These are phyloP conservation scores for Merops nubicus DNA, from an alignment of 2,113 vertebrate species.

Conservation along the genomic window DNA sequence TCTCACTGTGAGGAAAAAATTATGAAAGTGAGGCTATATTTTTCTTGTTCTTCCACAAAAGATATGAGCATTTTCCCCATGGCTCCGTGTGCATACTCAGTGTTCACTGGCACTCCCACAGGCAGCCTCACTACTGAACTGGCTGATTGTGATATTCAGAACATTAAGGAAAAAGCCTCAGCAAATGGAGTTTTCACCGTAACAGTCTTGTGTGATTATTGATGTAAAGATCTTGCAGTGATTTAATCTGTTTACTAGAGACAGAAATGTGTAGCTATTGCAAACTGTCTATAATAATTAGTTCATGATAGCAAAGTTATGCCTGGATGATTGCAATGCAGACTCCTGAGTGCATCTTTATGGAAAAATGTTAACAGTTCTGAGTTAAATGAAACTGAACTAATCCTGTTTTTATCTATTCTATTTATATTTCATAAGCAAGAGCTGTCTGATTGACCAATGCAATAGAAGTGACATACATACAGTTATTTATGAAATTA, in stretches of 20 bases:
- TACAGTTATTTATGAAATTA: not conserved
- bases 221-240: conserved; percentile 18
- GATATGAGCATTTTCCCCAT: not conserved
- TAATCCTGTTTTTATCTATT: not conserved
- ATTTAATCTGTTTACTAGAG: conserved; percentile 31
- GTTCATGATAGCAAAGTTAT: conserved; percentile 58
- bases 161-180: not conserved
- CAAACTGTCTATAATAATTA: conserved; percentile 55
- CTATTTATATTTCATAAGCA: conserved; percentile 2
- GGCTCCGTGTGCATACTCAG: not conserved
- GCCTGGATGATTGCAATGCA: conserved; percentile 41
- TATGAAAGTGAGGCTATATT: not conserved
- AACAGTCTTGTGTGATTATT: conserved; percentile 2
- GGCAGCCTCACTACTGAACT: not conserved
- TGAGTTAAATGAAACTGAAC: conserved; percentile 16
- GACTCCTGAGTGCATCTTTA: conserved; percentile 43
- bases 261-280: conserved; percentile 30
- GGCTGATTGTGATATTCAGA: not conserved
- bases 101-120: not conserved
- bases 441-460: not conserved
- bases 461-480: not conserved
- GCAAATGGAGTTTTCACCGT: not conserved
- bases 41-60: not conserved
- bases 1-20: not conserved
- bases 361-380: conserved; percentile 33